Evolutionary conservation across 2,797 vertebrate genomes (phyloP), one percentile per base, ranked within the genome.

Genomic region (Ctenopoma multispine): DNA sequence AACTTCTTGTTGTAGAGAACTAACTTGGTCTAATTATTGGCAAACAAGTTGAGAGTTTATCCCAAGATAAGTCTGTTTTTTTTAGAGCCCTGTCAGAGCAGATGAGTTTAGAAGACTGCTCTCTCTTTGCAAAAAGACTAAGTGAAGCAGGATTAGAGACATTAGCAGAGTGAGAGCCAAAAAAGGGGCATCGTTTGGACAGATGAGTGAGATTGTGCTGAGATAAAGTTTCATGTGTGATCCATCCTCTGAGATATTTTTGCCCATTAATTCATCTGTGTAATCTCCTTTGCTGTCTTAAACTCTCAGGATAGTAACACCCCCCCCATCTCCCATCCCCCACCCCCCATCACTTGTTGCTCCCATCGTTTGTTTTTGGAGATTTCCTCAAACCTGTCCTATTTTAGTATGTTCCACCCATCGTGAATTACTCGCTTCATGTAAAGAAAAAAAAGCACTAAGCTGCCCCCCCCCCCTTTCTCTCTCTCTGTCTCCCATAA

Each of bases 381-480:
- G 63, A 65, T 69, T 88, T 85, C 84, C 69, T 83, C 18, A 62
- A 77, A 87, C 86, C 60, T 84, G 87, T 91, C 91, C 92, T 92
- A 92, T 91, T 94, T 94, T 93, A 94, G 92, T 90, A 85, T 91
- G 89, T 89, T 92, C 84, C 72, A 55, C 77, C 68, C 65, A 74
- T 86, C 64, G 63, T 72, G 69, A 86, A 82, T 87, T 84, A 27
- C 75, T 81, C 81, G 78, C 77, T 75, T 46, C 50, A 44, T 82
- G 69, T 69, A 66, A 75, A 88, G 77, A 76, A 82, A 81, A 83
- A 84, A 78, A 69, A 15, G 1, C 69, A 40, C 81, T 72, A 61
- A 86, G 57, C 51, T 72, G 53, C 69, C 63, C 38, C 38, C 47
- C 24, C n/a, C n/a, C n/a, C n/a, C n/a, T n/a, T n/a, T 68, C 47